A percentile compares a stretch with the other conserved stretches of the same genome.
Evolutionary conservation across 2,113 vertebrate species (phyloP).

Genomic region (Clarias macrocephalus): DNA sequence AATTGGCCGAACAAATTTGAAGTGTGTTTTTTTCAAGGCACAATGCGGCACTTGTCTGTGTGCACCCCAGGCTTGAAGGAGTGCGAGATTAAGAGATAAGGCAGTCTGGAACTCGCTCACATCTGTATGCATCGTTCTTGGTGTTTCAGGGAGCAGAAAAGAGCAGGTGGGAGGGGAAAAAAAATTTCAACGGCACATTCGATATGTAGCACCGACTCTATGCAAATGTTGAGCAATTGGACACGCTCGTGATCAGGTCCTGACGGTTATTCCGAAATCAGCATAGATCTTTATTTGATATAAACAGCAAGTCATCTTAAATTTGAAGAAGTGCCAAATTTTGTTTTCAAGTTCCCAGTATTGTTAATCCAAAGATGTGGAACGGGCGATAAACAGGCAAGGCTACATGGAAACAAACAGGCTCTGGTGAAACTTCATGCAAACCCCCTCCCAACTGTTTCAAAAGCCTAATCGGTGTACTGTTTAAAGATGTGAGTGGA

Average conservation of each 20-base stretch:
- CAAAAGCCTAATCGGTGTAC: not conserved
- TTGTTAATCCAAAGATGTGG: not conserved
- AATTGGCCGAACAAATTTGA: slow-evolving; percentile 66
- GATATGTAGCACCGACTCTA: not conserved
- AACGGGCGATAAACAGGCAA: not conserved
- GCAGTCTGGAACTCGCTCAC: not conserved
- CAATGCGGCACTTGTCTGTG: slow-evolving; percentile 60
- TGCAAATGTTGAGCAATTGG: slow-evolving; percentile 9
- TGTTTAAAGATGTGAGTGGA: not conserved
- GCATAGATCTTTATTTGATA: not conserved
- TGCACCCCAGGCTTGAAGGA: slow-evolving; percentile 21
- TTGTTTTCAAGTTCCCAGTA: not conserved
- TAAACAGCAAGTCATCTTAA: not conserved
- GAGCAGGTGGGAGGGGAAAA: not conserved
- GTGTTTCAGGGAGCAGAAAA: not conserved
- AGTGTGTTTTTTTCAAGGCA: slow-evolving; percentile 49
- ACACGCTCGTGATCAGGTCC: not conserved
- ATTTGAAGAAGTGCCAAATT: not conserved
- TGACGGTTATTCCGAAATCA: not conserved
- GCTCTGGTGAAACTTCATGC: not conserved
- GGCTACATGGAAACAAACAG: not conserved
- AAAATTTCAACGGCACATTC: not conserved
- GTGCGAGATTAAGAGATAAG: slow-evolving; percentile 46
- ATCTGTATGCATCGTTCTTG: slow-evolving; percentile 13
- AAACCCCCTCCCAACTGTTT: not conserved